Evolutionary conservation across 2,113 vertebrate species (phyloP).

Genomic region (Hoplias malabaricus): DNA sequence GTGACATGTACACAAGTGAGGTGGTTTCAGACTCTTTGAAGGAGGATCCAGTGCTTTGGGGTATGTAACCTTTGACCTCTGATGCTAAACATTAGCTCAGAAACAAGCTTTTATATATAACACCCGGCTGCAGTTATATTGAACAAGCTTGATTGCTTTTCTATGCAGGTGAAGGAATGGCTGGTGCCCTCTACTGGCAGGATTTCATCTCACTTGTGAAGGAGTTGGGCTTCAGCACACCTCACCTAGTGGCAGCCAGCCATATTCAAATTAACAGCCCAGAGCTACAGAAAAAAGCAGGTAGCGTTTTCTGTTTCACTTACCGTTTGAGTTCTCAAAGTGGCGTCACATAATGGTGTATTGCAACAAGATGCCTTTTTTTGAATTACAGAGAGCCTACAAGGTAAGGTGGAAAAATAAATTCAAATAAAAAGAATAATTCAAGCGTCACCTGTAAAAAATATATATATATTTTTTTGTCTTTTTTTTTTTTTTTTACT

Average conservation of each 20-base stretch:
- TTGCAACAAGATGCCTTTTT: no score
- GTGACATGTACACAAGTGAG: constrained; percentile 74
- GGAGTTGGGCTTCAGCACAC: constrained; percentile 67
- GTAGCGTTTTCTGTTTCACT: constrained; percentile 44
- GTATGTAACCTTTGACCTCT: constrained; percentile 46
- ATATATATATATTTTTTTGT: no score
- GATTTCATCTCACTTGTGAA: constrained; percentile 64
- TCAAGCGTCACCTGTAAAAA: no score
- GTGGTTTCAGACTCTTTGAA: constrained; percentile 68
- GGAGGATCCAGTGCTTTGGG: constrained; percentile 69
- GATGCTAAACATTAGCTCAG: background rate
- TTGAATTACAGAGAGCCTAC: no score
- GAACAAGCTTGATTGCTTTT: background rate
- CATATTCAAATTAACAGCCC: constrained; percentile 62
- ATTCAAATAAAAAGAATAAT: no score
- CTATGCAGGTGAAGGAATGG: constrained; percentile 71
- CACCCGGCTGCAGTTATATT: no score
- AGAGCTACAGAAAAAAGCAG: constrained; percentile 68
- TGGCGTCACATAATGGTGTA: no score
- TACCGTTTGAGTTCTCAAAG: constrained; percentile 1
- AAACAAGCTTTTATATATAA: no score
- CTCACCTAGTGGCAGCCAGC: constrained; percentile 63
- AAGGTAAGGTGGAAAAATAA: no score
- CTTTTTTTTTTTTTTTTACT: no score
- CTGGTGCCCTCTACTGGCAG: constrained; percentile 67